Evolutionary conservation across 2,888 invertebrate genomes (phyloP).

Genomic region (Suillia variegata): DNA sequence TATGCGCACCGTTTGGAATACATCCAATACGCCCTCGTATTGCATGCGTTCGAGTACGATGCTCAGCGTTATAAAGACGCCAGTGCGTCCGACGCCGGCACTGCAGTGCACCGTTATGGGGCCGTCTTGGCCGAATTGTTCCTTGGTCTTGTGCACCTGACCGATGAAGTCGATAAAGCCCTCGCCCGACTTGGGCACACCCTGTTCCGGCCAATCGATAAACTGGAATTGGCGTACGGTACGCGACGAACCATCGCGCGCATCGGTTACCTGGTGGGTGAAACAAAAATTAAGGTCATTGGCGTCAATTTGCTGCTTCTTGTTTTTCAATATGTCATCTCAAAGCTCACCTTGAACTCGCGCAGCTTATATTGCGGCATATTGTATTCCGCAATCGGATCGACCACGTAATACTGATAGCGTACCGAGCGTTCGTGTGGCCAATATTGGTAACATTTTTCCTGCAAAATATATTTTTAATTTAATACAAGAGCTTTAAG

Average conservation of each 20-base stretch:
- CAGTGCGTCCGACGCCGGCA: slow-evolving; percentile 97
- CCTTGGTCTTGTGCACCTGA: slow-evolving; percentile 99
- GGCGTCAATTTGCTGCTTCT: no score
- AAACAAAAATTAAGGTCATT: background rate
- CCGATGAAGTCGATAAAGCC: slow-evolving; percentile 99
- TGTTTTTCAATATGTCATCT: no score
- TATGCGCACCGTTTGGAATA: slow-evolving; percentile 98
- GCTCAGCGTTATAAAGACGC: slow-evolving; percentile 97
- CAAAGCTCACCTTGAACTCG: slow-evolving; percentile 82
- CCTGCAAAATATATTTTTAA: slow-evolving; percentile 72
- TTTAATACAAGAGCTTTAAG: background rate
- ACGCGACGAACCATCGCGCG: slow-evolving; percentile 93
- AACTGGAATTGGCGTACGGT: slow-evolving; percentile 97
- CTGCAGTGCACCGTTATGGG: slow-evolving; percentile 99
- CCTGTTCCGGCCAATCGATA: slow-evolving; percentile 95
- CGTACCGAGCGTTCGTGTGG: slow-evolving; percentile 96
- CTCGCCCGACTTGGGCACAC: slow-evolving; percentile 97
- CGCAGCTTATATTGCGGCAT: slow-evolving; percentile 99
- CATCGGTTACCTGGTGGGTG: slow-evolving; percentile 81
- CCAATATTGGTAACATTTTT: slow-evolving; percentile 99
- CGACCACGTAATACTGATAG: slow-evolving; percentile 97
- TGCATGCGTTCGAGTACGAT: slow-evolving; percentile 99
- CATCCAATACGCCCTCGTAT: slow-evolving; percentile 97
- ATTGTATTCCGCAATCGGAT: slow-evolving; percentile 99
- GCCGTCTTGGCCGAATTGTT: slow-evolving; percentile 99